Evolutionary conservation across 2,113 vertebrate species (phyloP).

Genomic region (Hemichromis elongatus): DNA sequence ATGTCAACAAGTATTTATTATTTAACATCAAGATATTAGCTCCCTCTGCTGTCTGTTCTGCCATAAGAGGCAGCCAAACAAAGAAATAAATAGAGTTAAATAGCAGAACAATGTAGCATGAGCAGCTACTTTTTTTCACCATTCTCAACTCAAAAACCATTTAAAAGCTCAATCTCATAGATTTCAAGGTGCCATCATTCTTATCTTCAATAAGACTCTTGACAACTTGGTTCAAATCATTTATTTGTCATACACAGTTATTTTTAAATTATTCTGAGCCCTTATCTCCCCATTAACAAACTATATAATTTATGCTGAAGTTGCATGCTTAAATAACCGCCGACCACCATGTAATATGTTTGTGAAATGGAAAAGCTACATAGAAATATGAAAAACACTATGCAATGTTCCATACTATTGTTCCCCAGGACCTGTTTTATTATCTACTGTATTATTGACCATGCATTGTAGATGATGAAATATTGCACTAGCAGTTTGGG

Average conservation of each 20-base stretch:
- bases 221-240: not conserved
- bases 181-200: not conserved
- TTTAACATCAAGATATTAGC: not conserved
- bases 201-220: not conserved
- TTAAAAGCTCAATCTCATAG: not conserved
- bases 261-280: not conserved
- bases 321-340: not conserved
- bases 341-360: not conserved
- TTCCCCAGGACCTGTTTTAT: not conserved
- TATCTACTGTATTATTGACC: not conserved
- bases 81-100: not conserved
- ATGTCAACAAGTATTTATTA: not conserved
- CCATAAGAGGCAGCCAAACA: not conserved
- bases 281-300: not conserved
- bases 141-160: not conserved
- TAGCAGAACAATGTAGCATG: not conserved
- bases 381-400: not conserved
- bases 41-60: not conserved
- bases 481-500: not conserved
- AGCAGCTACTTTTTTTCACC: not conserved
- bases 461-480: not conserved
- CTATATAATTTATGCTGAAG: not conserved
- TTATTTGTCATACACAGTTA: constrained; percentile 9
- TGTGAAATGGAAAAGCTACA: not conserved
- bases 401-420: not conserved